A percentile compares a stretch with the other conserved stretches of the same genome.
Evolutionary conservation across 2,797 vertebrate species (phyloP).

Genomic region (Coilia nasus): DNA sequence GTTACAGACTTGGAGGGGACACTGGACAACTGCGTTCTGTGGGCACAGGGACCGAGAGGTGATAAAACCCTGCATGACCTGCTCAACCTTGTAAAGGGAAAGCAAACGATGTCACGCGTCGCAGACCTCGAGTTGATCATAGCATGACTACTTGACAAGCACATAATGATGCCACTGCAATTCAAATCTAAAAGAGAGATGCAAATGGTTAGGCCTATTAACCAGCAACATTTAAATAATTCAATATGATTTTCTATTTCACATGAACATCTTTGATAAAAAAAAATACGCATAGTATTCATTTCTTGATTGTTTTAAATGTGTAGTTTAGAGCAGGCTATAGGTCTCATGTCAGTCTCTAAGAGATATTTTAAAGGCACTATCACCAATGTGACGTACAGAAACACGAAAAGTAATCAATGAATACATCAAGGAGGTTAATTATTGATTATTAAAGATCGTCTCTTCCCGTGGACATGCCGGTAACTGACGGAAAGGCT

Average conservation of each 20-base stretch:
- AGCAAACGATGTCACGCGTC: neutral
- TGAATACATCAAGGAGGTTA: neutral
- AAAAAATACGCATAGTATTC: too few relatives aligned
- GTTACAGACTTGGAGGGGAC: neutral
- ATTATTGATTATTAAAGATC: slow-evolving; percentile 11
- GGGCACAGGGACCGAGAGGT: neutral
- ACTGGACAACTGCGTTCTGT: neutral
- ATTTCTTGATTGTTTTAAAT: too few relatives aligned
- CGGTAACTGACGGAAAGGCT: neutral
- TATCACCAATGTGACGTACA: neutral
- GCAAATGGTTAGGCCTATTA: neutral
- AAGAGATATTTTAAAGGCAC: neutral
- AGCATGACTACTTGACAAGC: neutral
- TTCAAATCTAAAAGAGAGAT: neutral
- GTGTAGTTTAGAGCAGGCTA: neutral
- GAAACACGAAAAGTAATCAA: neutral
- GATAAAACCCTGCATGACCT: neutral
- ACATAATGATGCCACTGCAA: neutral
- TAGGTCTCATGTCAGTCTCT: neutral
- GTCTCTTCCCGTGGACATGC: neutral
- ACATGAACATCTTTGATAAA: too few relatives aligned
- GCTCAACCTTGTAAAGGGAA: neutral
- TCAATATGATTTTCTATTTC: too few relatives aligned
- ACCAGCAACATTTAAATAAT: neutral
- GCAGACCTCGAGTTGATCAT: neutral